phyloP scores from a whole-genome alignment of 2,113 vertebrate species.

The Oxyura jamaicensis region DNA sequence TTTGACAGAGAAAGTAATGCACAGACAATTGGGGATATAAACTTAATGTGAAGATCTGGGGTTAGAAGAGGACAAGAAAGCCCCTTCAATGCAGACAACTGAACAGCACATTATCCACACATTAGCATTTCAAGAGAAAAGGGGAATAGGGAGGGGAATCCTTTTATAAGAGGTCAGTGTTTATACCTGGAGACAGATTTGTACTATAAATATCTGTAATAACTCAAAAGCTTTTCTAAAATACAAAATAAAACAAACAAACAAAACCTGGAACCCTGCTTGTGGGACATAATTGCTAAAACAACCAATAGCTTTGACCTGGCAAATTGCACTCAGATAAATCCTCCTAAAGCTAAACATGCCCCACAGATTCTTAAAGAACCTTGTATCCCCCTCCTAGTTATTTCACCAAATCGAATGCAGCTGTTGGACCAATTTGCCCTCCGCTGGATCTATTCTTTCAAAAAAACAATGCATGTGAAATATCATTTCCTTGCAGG shows the following conservation, averaged over 20 bases:
- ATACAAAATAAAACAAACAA: background rate
- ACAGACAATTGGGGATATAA: conserved; percentile 48
- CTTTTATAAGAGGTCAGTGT: conserved; percentile 1
- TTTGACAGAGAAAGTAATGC: conserved; percentile 57
- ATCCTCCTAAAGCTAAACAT: conserved; percentile 73
- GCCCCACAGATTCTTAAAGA: conserved; percentile 66
- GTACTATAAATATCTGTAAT: background rate
- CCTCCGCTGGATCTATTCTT: conserved; percentile 70
- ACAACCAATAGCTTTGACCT: conserved; percentile 40
- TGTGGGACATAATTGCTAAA: conserved; percentile 1
- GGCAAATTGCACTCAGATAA: conserved; percentile 70
- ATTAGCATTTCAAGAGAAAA: conserved; percentile 61
- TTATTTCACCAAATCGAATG: conserved; percentile 79
- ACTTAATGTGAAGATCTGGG: conserved; percentile 57
- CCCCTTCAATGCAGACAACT: background rate
- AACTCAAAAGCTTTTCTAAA: background rate
- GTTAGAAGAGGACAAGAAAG: conserved; percentile 61
- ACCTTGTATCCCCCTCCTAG: conserved; percentile 50
- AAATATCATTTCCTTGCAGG: conserved; percentile 77
- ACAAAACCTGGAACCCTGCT: background rate
- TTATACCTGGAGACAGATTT: conserved; percentile 50
- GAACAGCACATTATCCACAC: conserved; percentile 23
- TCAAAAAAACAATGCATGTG: conserved; percentile 72
- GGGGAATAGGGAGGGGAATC: conserved; percentile 30
- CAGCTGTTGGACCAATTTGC: conserved; percentile 77